Evolutionary conservation across 2,888 invertebrate genomes (phyloP).

Genomic region (Eudasyphora cyanicolor): DNA sequence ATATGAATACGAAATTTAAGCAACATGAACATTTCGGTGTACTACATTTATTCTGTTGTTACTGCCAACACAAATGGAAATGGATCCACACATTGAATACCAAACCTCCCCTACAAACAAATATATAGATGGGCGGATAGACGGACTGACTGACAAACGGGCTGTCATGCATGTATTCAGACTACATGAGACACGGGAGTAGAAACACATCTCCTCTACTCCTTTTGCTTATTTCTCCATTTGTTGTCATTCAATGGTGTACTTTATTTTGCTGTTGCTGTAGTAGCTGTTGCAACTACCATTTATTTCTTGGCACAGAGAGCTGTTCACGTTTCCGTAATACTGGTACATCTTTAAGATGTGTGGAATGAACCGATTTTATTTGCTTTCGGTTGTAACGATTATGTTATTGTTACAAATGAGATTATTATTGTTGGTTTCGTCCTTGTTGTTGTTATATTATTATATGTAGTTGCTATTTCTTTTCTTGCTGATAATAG

Average conservation of each 20-base stretch:
- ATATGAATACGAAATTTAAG: constrained; percentile 15
- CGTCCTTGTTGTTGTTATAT: neutral
- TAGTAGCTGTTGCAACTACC: too few species aligned
- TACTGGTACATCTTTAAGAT: neutral
- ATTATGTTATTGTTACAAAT: constrained; percentile 12
- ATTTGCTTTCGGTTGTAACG: neutral
- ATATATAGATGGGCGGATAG: too few species aligned
- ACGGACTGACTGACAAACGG: too few species aligned
- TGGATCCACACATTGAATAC: neutral
- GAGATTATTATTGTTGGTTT: neutral
- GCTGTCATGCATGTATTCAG: too few species aligned
- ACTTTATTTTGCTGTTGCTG: neutral
- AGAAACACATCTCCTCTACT: neutral
- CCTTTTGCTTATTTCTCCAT: neutral
- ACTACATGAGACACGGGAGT: neutral
- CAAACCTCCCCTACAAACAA: neutral
- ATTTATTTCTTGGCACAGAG: neutral
- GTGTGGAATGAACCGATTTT: neutral
- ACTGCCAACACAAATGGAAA: constrained; percentile 8
- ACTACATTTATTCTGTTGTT: constrained; percentile 6
- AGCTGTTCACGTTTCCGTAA: neutral
- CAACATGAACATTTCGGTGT: neutral
- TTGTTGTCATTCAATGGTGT: neutral
- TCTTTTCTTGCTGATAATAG: neutral
- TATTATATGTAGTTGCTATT: neutral